Evolutionary conservation across 2,888 invertebrate species (phyloP).

Genomic region (Nymphalis urticae): DNA sequence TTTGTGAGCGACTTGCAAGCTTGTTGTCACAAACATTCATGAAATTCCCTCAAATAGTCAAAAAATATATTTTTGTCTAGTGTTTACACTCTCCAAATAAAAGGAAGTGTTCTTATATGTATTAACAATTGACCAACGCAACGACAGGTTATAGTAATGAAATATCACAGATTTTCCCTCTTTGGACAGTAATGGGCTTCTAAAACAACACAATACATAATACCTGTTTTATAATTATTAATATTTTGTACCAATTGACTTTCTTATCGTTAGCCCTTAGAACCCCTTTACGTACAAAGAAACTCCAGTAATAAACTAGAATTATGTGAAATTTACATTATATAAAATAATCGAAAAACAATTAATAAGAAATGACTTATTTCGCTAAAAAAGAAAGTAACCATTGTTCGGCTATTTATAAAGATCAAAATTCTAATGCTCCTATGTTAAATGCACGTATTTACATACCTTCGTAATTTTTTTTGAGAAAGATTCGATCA

Average conservation of each 20-base stretch:
- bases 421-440: constrained; percentile 66
- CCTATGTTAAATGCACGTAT: constrained; percentile 78
- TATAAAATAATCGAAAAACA: constrained; percentile 64
- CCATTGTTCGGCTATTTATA: constrained; percentile 66
- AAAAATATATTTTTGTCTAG: constrained; percentile 82
- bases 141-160: constrained; percentile 79
- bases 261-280: constrained; percentile 59
- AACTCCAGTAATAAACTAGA: constrained; percentile 71
- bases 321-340: constrained; percentile 70
- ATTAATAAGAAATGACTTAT: constrained; percentile 69
- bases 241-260: constrained; percentile 71
- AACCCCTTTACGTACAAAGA: constrained; percentile 78
- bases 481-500: constrained; percentile 63
- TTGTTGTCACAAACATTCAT: constrained; percentile 74
- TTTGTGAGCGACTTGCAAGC: constrained; percentile 76
- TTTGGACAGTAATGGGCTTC: constrained; percentile 81
- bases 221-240: constrained; percentile 50
- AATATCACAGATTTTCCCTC: constrained; percentile 82
- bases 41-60: constrained; percentile 80
- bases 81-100: constrained; percentile 63
- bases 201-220: constrained; percentile 55
- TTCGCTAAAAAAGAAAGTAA: constrained; percentile 71
- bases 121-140: constrained; percentile 82
- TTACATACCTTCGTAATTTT: constrained; percentile 66
- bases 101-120: constrained; percentile 69